Percentiles rank a stretch among this genome's conserved stretches.
phyloP scores from a whole-genome alignment of 2,113 vertebrate genomes.

The Sinocyclocheilus rhinocerous region DNA sequence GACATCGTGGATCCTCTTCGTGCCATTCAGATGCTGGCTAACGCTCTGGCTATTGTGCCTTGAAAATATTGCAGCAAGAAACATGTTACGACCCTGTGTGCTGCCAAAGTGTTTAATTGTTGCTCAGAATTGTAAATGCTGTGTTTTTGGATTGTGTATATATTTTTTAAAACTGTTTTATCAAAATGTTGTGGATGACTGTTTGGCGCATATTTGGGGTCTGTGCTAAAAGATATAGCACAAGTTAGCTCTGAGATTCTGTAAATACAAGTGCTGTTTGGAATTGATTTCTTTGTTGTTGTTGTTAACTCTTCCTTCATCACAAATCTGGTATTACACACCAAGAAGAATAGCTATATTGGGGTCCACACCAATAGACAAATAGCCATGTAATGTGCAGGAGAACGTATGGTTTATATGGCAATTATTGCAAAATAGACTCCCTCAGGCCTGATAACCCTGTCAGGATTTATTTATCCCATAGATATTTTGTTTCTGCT shows the following conservation, averaged over 20 bases:
- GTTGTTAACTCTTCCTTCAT: no score
- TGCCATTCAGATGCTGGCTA: constrained; percentile 86
- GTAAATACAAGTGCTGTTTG: not conserved
- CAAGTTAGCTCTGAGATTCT: not conserved
- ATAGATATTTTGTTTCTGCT: no score
- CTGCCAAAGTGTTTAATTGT: not conserved
- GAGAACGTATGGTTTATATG: no score
- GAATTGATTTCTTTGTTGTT: not conserved
- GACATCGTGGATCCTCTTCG: constrained; percentile 86
- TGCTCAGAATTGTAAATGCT: constrained; percentile 51
- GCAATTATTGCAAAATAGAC: no score
- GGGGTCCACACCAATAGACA: no score
- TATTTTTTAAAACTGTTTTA: not conserved
- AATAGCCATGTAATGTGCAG: no score
- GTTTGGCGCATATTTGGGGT: not conserved
- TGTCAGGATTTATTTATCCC: no score
- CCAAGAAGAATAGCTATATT: no score
- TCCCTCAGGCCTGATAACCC: no score
- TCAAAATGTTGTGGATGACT: not conserved
- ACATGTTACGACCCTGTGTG: not conserved
- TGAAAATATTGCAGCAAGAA: constrained; percentile 45
- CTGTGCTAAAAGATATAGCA: not conserved
- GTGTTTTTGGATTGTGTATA: constrained; percentile 30
- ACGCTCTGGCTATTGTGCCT: constrained; percentile 76
- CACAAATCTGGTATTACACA: no score